Percentiles rank a stretch among this genome's conserved stretches.
Evolutionary conservation across 2,797 vertebrate species (phyloP).

Genomic region (Catharus ustulatus): DNA sequence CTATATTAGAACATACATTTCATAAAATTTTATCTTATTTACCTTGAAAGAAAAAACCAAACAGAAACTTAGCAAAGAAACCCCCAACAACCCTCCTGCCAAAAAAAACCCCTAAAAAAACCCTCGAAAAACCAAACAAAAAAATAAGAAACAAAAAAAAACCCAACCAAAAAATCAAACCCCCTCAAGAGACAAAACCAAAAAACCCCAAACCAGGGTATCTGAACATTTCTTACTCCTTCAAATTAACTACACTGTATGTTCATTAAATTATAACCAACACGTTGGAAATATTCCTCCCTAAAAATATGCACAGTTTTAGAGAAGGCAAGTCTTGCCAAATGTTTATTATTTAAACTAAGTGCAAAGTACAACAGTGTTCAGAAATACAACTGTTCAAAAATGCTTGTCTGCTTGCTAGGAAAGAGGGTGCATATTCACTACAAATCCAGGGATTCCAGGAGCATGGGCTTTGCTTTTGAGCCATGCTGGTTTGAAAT

Average conservation of each 20-base stretch:
- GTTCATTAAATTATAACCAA: neutral
- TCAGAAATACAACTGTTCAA: neutral
- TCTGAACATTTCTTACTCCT: neutral
- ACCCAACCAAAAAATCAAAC: neutral
- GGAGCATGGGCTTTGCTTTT: neutral
- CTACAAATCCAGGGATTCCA: neutral
- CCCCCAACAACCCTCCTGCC: neutral
- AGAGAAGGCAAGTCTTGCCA: neutral
- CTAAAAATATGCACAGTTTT: neutral
- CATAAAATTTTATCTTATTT: neutral
- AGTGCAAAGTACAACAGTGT: neutral
- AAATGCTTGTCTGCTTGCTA: neutral
- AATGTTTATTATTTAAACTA: neutral
- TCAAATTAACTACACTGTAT: neutral
- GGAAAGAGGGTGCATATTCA: neutral
- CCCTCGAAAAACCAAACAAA: neutral
- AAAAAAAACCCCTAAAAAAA: neutral
- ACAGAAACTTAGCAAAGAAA: neutral
- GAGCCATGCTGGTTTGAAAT: neutral
- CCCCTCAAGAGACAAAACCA: fast-evolving
- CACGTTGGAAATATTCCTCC: neutral
- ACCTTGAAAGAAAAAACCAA: neutral
- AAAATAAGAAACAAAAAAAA: too few species aligned
- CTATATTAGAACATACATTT: neutral
- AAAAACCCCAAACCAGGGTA: neutral